Evolutionary conservation across 1,140 invertebrate species (phyloP).

Genomic region (Drosophila parabipectinata): DNA sequence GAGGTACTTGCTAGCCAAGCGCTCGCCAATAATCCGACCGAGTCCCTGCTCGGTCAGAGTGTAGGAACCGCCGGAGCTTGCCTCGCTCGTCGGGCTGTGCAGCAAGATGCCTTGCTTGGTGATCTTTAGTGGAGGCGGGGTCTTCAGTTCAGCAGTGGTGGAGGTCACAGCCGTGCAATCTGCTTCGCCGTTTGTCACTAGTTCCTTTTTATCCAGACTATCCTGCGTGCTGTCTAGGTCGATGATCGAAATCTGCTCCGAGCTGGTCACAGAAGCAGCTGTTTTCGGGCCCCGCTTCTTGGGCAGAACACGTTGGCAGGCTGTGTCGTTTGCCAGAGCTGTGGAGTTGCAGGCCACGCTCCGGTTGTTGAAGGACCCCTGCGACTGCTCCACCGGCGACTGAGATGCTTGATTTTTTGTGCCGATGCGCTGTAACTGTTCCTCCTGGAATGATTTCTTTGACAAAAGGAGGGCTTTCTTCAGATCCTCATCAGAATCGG

Average conservation of each 20-base stretch:
- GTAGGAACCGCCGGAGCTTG: conserved; percentile 14
- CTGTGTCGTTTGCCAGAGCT: conserved; percentile 43
- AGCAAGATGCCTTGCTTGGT: conserved; percentile 64
- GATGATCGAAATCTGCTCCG: background rate
- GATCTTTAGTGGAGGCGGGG: conserved; percentile 11
- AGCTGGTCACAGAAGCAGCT: conserved; percentile 20
- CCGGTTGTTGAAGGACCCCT: conserved; percentile 39
- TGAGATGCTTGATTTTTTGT: background rate
- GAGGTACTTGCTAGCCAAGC: conserved; percentile 54
- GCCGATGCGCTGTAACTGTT: conserved; percentile 13
- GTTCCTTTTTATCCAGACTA: background rate
- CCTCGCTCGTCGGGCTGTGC: conserved; percentile 6
- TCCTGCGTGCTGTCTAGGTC: background rate
- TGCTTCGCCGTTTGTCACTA: conserved; percentile 16
- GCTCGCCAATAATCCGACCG: conserved; percentile 57
- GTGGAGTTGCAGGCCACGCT: conserved; percentile 71
- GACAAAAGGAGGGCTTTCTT: conserved; percentile 38
- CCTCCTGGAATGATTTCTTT: conserved; percentile 14
- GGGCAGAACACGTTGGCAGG: conserved; percentile 16
- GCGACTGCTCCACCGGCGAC: conserved; percentile 9
- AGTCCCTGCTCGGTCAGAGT: conserved; percentile 61
- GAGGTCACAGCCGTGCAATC: conserved; percentile 74
- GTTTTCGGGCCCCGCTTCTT: conserved; percentile 5
- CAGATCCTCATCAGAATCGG: conserved; percentile 29
- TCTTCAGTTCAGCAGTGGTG: conserved; percentile 34